A percentile compares a stretch with the other conserved stretches of the same genome.
Conservation (phyloP, 2,113 vertebrate species). For the Peromyscus maniculatus region DNA sequence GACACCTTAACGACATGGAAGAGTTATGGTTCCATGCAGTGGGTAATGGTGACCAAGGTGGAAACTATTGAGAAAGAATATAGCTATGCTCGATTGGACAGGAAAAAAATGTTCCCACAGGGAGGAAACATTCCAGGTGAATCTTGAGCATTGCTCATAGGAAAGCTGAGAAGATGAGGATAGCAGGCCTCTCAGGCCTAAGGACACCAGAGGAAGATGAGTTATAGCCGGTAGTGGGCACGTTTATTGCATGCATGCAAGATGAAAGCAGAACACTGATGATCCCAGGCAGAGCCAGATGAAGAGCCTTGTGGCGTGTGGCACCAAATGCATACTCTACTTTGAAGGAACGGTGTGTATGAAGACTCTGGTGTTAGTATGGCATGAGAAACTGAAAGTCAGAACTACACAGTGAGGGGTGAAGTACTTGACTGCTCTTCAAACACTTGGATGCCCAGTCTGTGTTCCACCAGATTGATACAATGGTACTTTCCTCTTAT, state of each 20-base stretch:
- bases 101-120: neutral
- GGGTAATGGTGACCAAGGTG: rapidly evolving
- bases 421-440: neutral
- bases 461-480: neutral
- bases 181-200: rapidly evolving
- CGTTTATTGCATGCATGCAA: too few species aligned
- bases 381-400: rapidly evolving
- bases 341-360: rapidly evolving
- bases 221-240: rapidly evolving
- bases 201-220: neutral
- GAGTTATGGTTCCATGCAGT: neutral
- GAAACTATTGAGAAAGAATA: neutral
- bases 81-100: neutral
- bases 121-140: neutral
- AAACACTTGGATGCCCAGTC: too few species aligned
- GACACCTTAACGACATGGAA: neutral
- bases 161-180: neutral
- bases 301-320: neutral
- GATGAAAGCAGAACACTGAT: neutral
- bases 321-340: too few species aligned
- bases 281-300: neutral
- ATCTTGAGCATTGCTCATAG: neutral
- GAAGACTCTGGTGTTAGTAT: too few species aligned
- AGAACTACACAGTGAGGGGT: too few species aligned
- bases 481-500: neutral